phyloP scores from a whole-genome alignment of 2,888 invertebrate species.

The Scaeva pyrastri region DNA sequence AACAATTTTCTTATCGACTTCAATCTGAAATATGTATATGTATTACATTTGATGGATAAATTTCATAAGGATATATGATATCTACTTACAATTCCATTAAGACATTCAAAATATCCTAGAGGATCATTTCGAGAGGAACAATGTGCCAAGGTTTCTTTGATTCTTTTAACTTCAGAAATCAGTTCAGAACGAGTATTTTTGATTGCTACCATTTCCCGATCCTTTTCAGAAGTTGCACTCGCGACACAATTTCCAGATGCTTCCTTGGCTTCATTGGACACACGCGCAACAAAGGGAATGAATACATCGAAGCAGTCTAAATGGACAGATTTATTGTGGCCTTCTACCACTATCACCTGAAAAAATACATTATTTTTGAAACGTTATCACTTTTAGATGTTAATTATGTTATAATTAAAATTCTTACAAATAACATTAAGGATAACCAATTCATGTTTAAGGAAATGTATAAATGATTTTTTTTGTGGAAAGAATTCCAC shows the following conservation, averaged over 20 bases:
- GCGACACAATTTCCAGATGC: background rate
- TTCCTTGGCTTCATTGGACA: slow-evolving; percentile 6
- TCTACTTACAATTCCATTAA: slow-evolving; percentile 23
- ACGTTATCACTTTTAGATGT: background rate
- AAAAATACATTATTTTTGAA: background rate
- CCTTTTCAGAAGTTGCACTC: background rate
- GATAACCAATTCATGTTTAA: background rate
- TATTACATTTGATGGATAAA: too few species aligned
- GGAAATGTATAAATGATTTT: background rate
- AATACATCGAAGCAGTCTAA: slow-evolving; percentile 15
- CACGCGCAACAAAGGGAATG: slow-evolving; percentile 7
- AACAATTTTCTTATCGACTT: slow-evolving; percentile 16
- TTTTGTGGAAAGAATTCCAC: background rate
- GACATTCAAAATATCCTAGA: slow-evolving; percentile 22
- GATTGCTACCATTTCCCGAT: background rate
- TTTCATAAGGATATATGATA: too few species aligned
- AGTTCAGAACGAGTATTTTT: slow-evolving; percentile 11
- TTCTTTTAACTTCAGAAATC: slow-evolving; percentile 1
- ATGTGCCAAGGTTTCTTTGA: background rate
- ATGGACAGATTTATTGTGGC: background rate
- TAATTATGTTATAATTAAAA: background rate
- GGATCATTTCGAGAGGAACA: slow-evolving; percentile 6
- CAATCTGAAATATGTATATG: background rate
- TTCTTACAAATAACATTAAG: background rate
- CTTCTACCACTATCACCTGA: background rate